Evolutionary conservation across 2,797 vertebrate species (phyloP).

Genomic region (Gymnothorax reevesii): DNA sequence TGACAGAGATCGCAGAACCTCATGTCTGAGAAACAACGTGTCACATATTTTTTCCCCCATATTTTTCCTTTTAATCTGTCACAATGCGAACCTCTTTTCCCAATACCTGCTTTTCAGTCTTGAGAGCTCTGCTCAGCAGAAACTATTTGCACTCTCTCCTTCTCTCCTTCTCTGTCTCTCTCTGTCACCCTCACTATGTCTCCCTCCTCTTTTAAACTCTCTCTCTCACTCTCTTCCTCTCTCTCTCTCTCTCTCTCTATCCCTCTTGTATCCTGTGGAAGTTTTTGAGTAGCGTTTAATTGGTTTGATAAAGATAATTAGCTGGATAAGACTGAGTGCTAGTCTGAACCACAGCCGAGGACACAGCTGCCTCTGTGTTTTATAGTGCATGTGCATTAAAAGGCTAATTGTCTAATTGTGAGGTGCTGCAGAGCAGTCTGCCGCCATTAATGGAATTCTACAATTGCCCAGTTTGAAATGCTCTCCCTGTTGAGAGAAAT

Average conservation of each 20-base stretch:
- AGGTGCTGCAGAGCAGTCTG: neutral
- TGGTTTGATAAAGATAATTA: constrained; percentile 23
- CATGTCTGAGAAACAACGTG: neutral
- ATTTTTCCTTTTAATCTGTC: neutral
- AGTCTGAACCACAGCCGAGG: neutral
- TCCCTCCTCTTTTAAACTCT: too few relatives aligned
- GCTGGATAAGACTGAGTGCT: constrained; percentile 6
- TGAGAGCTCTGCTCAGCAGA: neutral
- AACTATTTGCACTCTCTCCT: neutral
- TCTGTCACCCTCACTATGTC: too few relatives aligned
- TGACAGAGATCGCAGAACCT: neutral
- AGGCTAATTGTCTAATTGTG: neutral
- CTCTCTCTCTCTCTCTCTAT: neutral
- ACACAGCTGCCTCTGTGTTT: neutral
- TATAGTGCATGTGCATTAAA: neutral
- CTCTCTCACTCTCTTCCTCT: neutral
- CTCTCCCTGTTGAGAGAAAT: too few relatives aligned
- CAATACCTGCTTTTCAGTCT: neutral
- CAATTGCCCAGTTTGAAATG: neutral
- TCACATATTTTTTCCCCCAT: neutral
- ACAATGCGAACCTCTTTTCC: neutral
- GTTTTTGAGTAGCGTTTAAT: neutral
- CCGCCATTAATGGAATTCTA: neutral
- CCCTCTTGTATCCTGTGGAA: neutral
- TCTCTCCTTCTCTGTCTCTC: neutral